Evolutionary conservation across 1,140 invertebrate species (phyloP).

Genomic region (Drosophila lowei): DNA sequence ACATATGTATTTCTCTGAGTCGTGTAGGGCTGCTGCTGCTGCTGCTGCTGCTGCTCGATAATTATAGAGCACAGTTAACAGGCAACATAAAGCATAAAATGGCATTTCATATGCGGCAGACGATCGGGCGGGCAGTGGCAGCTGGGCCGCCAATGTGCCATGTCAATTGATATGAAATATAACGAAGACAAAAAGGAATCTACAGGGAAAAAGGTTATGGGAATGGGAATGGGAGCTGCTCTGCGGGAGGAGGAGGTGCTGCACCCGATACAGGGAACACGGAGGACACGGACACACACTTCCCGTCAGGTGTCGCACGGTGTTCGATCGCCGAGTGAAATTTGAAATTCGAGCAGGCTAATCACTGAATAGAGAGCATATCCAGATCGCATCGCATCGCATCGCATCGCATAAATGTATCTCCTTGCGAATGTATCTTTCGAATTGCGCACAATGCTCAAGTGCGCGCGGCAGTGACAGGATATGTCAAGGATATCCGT

Average conservation of each 20-base stretch:
- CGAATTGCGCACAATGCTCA: constrained; percentile 48
- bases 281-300: constrained; percentile 18
- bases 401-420: constrained; percentile 6
- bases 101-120: constrained; percentile 56
- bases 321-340: constrained; percentile 27
- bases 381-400: constrained; percentile 36
- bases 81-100: constrained; percentile 67
- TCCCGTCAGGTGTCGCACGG: constrained; percentile 68
- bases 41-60: constrained; percentile 47
- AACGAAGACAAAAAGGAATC: constrained; percentile 23
- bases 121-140: constrained; percentile 6
- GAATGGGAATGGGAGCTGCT: constrained; percentile 1
- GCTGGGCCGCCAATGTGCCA: constrained; percentile 39
- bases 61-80: constrained; percentile 70
- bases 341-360: constrained; percentile 35
- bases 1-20: constrained; percentile 3
- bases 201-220: not conserved
- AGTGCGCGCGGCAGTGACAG: constrained; percentile 35
- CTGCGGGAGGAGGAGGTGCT: not conserved
- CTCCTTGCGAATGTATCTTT: constrained; percentile 50
- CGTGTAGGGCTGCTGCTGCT: constrained; percentile 27
- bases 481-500: constrained; percentile 79
- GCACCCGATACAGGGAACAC: constrained; percentile 7
- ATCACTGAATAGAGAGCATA: constrained; percentile 48
- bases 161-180: constrained; percentile 53